These are phyloP conservation scores for Drosophila biarmipes DNA, from an alignment of 1,140 invertebrate species.

Conservation along the genomic window DNA sequence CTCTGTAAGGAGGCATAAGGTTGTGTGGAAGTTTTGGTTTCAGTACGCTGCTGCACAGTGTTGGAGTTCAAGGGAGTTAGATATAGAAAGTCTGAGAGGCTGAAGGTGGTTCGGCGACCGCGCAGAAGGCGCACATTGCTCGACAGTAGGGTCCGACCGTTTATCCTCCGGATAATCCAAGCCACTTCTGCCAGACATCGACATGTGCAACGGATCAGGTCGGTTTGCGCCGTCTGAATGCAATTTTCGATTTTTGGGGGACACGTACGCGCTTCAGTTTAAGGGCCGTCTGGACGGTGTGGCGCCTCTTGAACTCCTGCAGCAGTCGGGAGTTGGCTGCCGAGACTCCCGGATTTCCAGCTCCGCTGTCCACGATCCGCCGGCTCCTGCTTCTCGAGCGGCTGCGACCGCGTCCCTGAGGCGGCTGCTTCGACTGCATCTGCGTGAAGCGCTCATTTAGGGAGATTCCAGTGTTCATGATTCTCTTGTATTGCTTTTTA, in stretches of 20 bases:
- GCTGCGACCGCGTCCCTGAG: conserved; percentile 53
- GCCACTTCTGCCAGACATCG: conserved; percentile 27
- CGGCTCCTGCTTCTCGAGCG: conserved; percentile 66
- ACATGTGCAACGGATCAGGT: conserved; percentile 18
- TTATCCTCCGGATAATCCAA: conserved; percentile 16
- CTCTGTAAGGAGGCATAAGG: conserved; percentile 84
- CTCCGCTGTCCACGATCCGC: conserved; percentile 52
- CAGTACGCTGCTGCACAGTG: conserved; percentile 42
- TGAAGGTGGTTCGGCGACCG: conserved; percentile 27
- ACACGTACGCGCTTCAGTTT: conserved; percentile 84
- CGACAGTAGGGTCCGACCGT: conserved; percentile 32
- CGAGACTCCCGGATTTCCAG: conserved; percentile 41
- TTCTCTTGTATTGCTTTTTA: conserved; percentile 11
- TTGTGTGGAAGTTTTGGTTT: conserved; percentile 68
- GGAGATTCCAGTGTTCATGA: conserved; percentile 76
- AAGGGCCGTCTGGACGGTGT: conserved; percentile 78
- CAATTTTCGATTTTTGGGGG: conserved; percentile 35
- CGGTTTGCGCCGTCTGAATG: conserved; percentile 29
- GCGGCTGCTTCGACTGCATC: conserved; percentile 41
- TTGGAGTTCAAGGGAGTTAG: conserved; percentile 43
- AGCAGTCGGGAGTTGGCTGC: conserved; percentile 72
- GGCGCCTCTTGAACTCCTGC: conserved; percentile 76
- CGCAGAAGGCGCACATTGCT: conserved; percentile 46
- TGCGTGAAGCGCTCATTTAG: conserved; percentile 83
- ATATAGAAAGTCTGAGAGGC: conserved; percentile 53